A percentile compares a stretch with the other conserved stretches of the same genome.
These are phyloP conservation scores for Microcebus jonahi DNA, from an alignment of 2,113 vertebrate genomes.

Conservation along the genomic window DNA sequence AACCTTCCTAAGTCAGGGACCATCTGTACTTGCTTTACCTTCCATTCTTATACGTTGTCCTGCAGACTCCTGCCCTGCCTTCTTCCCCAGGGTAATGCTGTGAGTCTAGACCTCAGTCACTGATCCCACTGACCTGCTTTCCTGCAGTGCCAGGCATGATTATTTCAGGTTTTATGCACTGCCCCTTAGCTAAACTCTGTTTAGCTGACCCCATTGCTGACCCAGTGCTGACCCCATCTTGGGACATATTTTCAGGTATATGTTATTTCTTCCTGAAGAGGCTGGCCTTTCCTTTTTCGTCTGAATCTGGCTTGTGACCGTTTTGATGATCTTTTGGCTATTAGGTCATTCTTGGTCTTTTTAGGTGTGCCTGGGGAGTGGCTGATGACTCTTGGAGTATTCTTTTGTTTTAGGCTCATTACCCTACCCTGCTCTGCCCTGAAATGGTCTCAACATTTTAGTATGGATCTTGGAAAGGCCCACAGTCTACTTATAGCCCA, in stretches of 20 bases:
- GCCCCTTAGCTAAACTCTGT: not conserved
- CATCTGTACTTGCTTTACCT: not conserved
- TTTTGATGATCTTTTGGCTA: not conserved
- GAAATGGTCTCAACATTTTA: not conserved
- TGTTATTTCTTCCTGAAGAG: not conserved
- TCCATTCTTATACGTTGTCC: not conserved
- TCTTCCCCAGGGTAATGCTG: not conserved
- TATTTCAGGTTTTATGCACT: not conserved
- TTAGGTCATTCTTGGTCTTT: not conserved
- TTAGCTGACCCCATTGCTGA: no score
- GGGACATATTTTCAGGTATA: not conserved
- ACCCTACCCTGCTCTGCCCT: not conserved
- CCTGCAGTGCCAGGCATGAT: not conserved
- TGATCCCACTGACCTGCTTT: not conserved
- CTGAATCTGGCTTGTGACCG: not conserved
- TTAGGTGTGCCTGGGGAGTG: not conserved
- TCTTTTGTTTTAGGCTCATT: not conserved
- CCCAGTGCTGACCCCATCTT: not conserved
- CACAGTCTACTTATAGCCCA: not conserved
- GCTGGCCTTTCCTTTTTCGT: not conserved
- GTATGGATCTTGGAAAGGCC: not conserved
- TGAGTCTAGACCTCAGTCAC: not conserved
- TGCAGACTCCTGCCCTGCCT: not conserved
- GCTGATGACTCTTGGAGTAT: not conserved
- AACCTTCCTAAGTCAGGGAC: no score